A percentile compares a stretch with the other conserved stretches of the same genome.
Conservation (phyloP, 2,888 invertebrate species). For the Thera britannica region DNA sequence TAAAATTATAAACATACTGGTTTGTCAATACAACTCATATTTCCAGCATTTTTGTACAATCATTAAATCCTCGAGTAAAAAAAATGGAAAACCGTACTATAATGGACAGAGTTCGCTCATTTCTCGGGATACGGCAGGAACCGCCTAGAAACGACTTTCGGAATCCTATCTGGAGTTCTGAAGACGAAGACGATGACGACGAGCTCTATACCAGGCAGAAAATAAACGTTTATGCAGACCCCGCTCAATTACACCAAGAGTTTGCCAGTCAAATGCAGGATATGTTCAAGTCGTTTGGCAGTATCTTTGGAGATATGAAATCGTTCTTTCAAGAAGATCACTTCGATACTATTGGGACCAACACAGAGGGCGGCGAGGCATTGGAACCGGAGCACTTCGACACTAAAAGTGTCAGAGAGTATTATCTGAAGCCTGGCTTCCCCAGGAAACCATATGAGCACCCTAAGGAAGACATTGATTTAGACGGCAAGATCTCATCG, state of each 20-base stretch:
- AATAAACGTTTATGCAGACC: conserved; percentile 53
- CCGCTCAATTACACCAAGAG: conserved; percentile 62
- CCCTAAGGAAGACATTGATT: conserved; percentile 64
- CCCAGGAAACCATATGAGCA: conserved; percentile 55
- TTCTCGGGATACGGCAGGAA: conserved; percentile 65
- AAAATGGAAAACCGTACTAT: conserved; percentile 59
- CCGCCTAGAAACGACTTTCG: conserved; percentile 76
- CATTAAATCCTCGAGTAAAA: conserved; percentile 52
- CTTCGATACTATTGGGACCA: conserved; percentile 30
- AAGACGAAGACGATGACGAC: conserved; percentile 76
- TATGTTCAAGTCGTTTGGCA: conserved; percentile 68
- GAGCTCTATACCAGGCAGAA: conserved; percentile 69
- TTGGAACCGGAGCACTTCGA: conserved; percentile 53
- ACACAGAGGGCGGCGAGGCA: conserved; percentile 26
- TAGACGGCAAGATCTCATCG: conserved; percentile 76
- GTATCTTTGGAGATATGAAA: conserved; percentile 69
- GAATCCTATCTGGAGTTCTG: conserved; percentile 78
- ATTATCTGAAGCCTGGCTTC: conserved; percentile 77
- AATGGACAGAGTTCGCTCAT: conserved; percentile 67
- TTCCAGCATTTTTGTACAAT: conserved; percentile 37
- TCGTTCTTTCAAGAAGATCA: conserved; percentile 59
- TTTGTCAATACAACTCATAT: conserved; percentile 44
- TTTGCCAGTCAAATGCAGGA: conserved; percentile 71
- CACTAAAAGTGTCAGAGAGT: conserved; percentile 67
- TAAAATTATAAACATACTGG: conserved; percentile 37